Conservation (phyloP, 2,113 vertebrate genomes). For the Xyliphius kryptos region DNA sequence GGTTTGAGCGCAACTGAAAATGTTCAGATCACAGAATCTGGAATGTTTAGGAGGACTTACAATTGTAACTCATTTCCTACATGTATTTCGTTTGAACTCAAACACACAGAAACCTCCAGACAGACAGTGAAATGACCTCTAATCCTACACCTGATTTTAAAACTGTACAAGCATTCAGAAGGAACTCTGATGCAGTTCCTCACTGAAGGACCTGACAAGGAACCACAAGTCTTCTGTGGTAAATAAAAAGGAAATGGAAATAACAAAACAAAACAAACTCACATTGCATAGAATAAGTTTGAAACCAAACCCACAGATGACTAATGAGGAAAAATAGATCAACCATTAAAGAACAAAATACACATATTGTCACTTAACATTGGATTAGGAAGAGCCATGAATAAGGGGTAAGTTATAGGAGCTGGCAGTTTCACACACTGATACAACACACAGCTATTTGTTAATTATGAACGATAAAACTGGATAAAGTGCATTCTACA, state of each 20-base stretch:
- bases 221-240: not conserved
- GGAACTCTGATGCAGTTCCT: not conserved
- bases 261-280: constrained; percentile 25
- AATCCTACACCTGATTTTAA: not conserved
- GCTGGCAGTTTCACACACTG: constrained; percentile 43
- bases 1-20: constrained; percentile 37
- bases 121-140: not conserved
- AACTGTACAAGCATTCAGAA: not conserved
- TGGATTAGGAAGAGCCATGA: constrained; percentile 45
- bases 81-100: not conserved
- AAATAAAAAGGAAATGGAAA: not conserved
- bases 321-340: constrained; percentile 18
- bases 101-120: not conserved
- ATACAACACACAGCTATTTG: constrained; percentile 38
- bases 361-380: constrained; percentile 20
- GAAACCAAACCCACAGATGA: constrained; percentile 10
- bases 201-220: not conserved
- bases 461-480: constrained; percentile 12
- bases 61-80: too few relatives aligned
- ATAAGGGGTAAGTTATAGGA: not conserved
- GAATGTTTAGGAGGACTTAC: not conserved
- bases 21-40: constrained; percentile 3
- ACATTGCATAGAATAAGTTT: constrained; percentile 23
- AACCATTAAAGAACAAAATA: constrained; percentile 38
- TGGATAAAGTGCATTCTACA: not conserved